Evolutionary conservation across 1,140 invertebrate genomes (phyloP), one percentile per base, ranked within the genome.

Genomic region (Microplitis demolitor): DNA sequence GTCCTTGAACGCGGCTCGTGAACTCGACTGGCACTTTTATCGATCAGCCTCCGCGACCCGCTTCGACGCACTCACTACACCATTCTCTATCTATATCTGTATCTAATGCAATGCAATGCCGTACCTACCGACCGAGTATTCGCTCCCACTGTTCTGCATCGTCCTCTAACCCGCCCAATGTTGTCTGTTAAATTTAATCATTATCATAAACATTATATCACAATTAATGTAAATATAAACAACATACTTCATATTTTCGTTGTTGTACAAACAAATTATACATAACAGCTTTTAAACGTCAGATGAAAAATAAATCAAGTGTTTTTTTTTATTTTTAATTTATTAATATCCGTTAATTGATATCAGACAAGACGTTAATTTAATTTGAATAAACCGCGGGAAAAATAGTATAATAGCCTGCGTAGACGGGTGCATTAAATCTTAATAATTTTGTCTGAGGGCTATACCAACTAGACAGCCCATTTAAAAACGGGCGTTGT

Each of bases 1-100:
- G 87, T 88, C 87, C 87, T 88, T 87, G 87, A 87, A 88, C 83
- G 85, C 83, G 86, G 87, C 85, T 85, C 78, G 85, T 87, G 86
- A 88, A 88, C 87, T 82, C 85, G 66, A 76, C 76, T 76, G 82
- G 81, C 78, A 82, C 84, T 83, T 87, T 87, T 87, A 87, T 87
- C 85, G 86, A 87, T 87, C 85, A 87, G 86, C 85, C 84, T 84
- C 85, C 85, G 81, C 84, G 84, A 81, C 84, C 83, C 83, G 80
- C 84, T 81, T 82, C 80, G 79, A 81, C 85, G 82, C 83, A 83
- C 78, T 84, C 82, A 77, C 78, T 80, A 83, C 81, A 78, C 79
- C 77, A 78, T 80, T 81, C 81, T 82, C 34, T 64, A 64, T 37
- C 37, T 35, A 64, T 64, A 64, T 64, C 62, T 64, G 35, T 45